Base-by-base conservation (phyloP, 2,113 vertebrate species). In the Rissa tridactyla region DNA sequence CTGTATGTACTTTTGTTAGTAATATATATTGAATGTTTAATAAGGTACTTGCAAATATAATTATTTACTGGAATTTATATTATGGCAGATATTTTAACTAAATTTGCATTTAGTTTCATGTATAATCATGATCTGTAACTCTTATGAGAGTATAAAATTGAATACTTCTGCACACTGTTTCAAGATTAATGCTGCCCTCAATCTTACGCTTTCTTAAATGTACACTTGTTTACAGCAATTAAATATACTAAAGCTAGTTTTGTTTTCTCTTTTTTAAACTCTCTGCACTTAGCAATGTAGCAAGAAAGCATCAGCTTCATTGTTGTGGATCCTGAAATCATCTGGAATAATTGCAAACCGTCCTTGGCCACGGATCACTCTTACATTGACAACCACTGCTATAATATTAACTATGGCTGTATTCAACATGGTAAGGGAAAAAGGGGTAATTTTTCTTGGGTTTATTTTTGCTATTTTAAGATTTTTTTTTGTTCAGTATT, bases 351-450 rank as follows among this genome's bases (percentile, higher is more conserved):
- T 99, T 60, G 98, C 99, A 85, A 99, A 99, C 97, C 99, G 98
- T 68, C 99, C 99, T 55, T 99, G 99, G 99, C 99, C 99, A 7
- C 98, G 99, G 57, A 99, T 99, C 96, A 99, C 98, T 49, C 99
- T 99, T 97, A 99, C 99, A 16, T 95, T 99, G 96, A 98, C 98
- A 96, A 99, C 99, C 83, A 99, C 99, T 4, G 97, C 98, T 95
- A 98, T 99, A 96, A 99, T 99, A 94, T 96, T 99, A 58, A 98
- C 97, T 92, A 99, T 99, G 99, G 99, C 99, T 15, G 98, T 99
- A 86, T 99, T 99, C 98, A 99, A 99, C 97, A 99, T 99, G 99
- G 99, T 99, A 98, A 97, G 98, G 13, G 16, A 7, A 51, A 81
- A 89, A 25, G 4, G 25, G 3, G 1, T 60, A 4, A 3, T 61